These are phyloP conservation scores for Acleris cristana DNA, from an alignment of 2,888 invertebrate species.

Conservation along the genomic window DNA sequence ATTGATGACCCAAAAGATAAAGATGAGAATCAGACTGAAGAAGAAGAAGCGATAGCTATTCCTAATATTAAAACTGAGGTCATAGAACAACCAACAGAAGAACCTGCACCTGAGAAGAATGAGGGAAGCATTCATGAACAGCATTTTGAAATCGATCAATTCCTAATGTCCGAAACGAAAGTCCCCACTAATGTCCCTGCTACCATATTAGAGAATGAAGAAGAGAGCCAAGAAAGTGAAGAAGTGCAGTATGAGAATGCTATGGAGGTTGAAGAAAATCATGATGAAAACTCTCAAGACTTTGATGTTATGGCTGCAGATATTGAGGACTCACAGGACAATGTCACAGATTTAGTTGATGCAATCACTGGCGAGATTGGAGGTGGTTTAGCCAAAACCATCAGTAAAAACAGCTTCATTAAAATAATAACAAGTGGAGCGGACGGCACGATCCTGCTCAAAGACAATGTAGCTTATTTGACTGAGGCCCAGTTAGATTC, in stretches of 20 bases:
- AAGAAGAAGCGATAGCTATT: slow-evolving; percentile 26
- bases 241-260: slow-evolving; percentile 45
- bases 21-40: slow-evolving; percentile 43
- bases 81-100: slow-evolving; percentile 34
- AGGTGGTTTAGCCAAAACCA: slow-evolving; percentile 40
- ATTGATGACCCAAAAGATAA: slow-evolving; percentile 69
- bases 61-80: slow-evolving; percentile 41
- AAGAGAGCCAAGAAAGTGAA: slow-evolving; percentile 64
- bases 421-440: slow-evolving; percentile 67
- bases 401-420: slow-evolving; percentile 57
- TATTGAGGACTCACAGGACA: slow-evolving; percentile 46
- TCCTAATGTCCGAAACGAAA: slow-evolving; percentile 64
- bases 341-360: slow-evolving; percentile 44
- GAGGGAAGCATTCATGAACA: slow-evolving; percentile 40
- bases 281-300: slow-evolving; percentile 54
- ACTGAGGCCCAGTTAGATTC: slow-evolving; percentile 60
- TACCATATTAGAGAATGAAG: slow-evolving; percentile 76
- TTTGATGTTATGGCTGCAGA: slow-evolving; percentile 39
- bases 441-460: slow-evolving; percentile 69
- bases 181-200: slow-evolving; percentile 72
- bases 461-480: slow-evolving; percentile 67
- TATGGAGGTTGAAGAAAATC: slow-evolving; percentile 59
- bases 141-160: slow-evolving; percentile 69
- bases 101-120: slow-evolving; percentile 29
- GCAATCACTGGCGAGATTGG: slow-evolving; percentile 46